Evolutionary conservation across 2,797 vertebrate species (phyloP).

Genomic region (Mormyrops attenuatus): DNA sequence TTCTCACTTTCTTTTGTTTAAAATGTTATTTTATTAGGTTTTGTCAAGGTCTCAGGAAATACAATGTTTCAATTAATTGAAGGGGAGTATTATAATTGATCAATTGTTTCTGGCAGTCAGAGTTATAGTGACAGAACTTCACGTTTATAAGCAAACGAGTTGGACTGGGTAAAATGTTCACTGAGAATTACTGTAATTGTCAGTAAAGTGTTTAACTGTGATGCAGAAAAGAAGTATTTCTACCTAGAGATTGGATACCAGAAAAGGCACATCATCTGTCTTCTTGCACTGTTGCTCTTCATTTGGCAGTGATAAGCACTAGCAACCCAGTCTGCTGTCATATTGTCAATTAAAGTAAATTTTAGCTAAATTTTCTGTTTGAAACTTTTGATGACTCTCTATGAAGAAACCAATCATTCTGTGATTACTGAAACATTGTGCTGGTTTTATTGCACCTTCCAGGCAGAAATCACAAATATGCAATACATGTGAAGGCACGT

Average conservation of each 20-base stretch:
- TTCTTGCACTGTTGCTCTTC: not conserved
- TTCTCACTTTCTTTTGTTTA: not conserved
- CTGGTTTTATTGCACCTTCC: not conserved
- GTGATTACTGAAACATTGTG: not conserved
- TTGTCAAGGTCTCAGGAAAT: not conserved
- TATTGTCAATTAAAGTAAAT: not conserved
- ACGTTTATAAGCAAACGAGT: not conserved
- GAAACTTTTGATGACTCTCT: not conserved
- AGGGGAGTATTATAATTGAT: not conserved
- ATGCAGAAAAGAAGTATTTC: not conserved
- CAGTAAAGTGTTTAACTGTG: not conserved
- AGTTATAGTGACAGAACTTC: not conserved
- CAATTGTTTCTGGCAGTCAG: not conserved
- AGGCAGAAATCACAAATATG: not conserved
- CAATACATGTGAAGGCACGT: not conserved
- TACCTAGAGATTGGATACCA: not conserved
- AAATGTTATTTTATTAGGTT: not conserved
- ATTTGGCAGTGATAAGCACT: not conserved
- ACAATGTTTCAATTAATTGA: not conserved
- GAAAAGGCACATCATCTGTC: not conserved
- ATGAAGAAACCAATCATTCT: not conserved
- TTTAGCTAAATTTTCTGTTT: not conserved
- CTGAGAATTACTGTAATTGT: not conserved
- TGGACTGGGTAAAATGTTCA: not conserved
- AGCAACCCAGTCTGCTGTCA: not conserved